Evolutionary conservation across 1,140 invertebrate genomes (phyloP).

Genomic region (Listronotus oregonensis): DNA sequence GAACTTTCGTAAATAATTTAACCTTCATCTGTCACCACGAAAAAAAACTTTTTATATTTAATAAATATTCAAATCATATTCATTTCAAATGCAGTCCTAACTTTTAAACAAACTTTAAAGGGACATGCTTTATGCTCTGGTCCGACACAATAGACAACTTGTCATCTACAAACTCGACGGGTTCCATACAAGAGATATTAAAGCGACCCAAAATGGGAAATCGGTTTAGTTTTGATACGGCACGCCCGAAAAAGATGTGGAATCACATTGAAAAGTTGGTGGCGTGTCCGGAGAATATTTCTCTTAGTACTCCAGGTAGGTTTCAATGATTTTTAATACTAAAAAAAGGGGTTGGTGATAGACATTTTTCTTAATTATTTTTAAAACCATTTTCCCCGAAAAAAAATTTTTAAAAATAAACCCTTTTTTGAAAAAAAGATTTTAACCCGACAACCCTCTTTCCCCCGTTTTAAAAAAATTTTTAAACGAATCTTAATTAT

Average conservation of each 20-base stretch:
- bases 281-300: conserved; percentile 80
- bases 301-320: conserved; percentile 70
- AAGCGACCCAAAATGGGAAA: conserved; percentile 64
- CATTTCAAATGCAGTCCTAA: not conserved
- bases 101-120: conserved; percentile 13
- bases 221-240: conserved; percentile 78
- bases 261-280: conserved; percentile 71
- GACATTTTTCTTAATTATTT: too few species aligned
- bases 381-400: too few species aligned
- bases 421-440: too few species aligned
- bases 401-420: too few species aligned
- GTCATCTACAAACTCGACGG: conserved; percentile 70
- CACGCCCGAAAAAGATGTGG: conserved; percentile 73
- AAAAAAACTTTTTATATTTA: not conserved
- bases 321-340: too few species aligned
- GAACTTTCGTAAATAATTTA: too few species aligned
- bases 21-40: too few species aligned
- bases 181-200: conserved; percentile 84
- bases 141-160: conserved; percentile 78
- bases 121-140: conserved; percentile 84
- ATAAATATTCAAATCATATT: not conserved
- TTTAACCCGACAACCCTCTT: too few species aligned
- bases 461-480: too few species aligned
- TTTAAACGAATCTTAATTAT: too few species aligned
- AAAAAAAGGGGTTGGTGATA: too few species aligned